Evolutionary conservation across 2,797 vertebrate genomes (phyloP), one percentile per base, ranked within the genome.

Genomic region (Neomorphus geoffroyi): DNA sequence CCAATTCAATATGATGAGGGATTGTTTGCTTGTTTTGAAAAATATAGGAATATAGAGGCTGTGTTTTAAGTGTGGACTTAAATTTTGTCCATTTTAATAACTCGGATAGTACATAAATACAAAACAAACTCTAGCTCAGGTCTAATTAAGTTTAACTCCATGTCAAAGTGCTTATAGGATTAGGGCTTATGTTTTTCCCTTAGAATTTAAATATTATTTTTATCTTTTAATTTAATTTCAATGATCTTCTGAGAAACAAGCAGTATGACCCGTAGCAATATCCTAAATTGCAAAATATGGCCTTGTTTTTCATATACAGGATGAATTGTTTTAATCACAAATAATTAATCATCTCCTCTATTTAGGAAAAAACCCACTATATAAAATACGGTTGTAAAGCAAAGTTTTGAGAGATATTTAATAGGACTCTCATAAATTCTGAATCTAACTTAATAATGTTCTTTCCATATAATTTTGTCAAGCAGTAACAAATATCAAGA

Each of bases 301-400:
- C 7, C n/a, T 6, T 57, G 56, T 56, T 65, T 81, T 71, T 54
- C 30, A 33, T 3, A 24, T 58, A 26, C 21, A 53, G 4, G 16
- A 57, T n/a, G 1, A 61, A 39, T 50, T 65, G 11, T 58, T 18
- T 80, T 77, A 48, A 33, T 37, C 30, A 21, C 1, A 54, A 21
- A 28, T 39, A 33, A 35, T 5, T 9, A n/a, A n/a, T n/a, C n/a
- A 9, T 58, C 0, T 22, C 1, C 2, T 48, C 8, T n/a, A 35
- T 4, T 45, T 65, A 37, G 3, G 14, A 57, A 60, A 64, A 0
- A 10, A 8, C 10, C 10, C 39, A 41, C 39, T 17, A 12, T 41
- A 17, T 46, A 33, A 72, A 45, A 79, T 19, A 35, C 9, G 8
- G 1, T 7, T 43, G 3, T 51, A 24, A 92, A 51, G 4, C 5